A percentile compares a stretch with the other conserved stretches of the same genome.
These are phyloP conservation scores for Uromys caudimaculatus DNA, from an alignment of 2,797 vertebrate genomes.

Conservation along the genomic window DNA sequence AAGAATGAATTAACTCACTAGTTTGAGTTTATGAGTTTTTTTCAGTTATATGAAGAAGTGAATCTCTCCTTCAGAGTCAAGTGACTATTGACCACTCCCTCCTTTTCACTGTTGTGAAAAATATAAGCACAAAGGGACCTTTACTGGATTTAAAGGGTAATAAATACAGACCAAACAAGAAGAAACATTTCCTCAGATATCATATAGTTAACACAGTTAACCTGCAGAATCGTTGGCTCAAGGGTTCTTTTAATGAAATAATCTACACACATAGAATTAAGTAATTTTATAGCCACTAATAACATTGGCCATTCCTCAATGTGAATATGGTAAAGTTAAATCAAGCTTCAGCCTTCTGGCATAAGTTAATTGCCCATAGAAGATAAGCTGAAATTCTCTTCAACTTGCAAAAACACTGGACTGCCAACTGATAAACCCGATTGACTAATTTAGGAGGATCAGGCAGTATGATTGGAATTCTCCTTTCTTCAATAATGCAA, in stretches of 20 bases:
- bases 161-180: slow-evolving; percentile 74
- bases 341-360: slow-evolving; percentile 40
- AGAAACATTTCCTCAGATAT: slow-evolving; percentile 68
- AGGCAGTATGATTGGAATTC: slow-evolving; percentile 46
- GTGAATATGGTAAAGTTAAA: slow-evolving; percentile 62
- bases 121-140: slow-evolving; percentile 62
- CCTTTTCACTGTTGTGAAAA: slow-evolving; percentile 27
- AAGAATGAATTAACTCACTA: not conserved
- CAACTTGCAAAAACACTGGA: slow-evolving; percentile 44
- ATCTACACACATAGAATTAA: slow-evolving; percentile 66
- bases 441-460: slow-evolving; percentile 58
- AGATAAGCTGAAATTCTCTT: slow-evolving; percentile 61
- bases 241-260: slow-evolving; percentile 74
- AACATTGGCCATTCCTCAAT: slow-evolving; percentile 57
- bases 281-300: slow-evolving; percentile 69
- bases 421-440: slow-evolving; percentile 48
- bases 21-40: not conserved
- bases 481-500: slow-evolving; percentile 13
- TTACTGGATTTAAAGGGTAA: slow-evolving; percentile 63
- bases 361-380: slow-evolving; percentile 59
- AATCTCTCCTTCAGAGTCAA: slow-evolving; percentile 6
- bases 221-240: slow-evolving; percentile 57
- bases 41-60: not conserved
- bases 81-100: slow-evolving; percentile 27
- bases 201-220: slow-evolving; percentile 68